These are phyloP conservation scores for Proterorhinus semilunaris DNA, from an alignment of 2,113 vertebrate species.

Conservation along the genomic window DNA sequence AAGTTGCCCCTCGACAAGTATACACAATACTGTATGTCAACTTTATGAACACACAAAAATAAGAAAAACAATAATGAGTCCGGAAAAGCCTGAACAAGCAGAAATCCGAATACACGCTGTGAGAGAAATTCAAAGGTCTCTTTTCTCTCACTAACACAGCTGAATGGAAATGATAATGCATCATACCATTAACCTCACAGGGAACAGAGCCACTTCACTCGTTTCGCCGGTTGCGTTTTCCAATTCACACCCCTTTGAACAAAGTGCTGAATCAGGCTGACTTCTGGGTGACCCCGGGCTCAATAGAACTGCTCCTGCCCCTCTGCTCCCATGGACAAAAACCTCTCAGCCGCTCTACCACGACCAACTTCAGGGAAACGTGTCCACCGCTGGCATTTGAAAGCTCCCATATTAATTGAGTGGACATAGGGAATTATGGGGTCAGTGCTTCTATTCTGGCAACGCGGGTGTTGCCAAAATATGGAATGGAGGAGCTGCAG, in stretches of 20 bases:
- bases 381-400: not conserved
- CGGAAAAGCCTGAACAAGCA: too few relatives aligned
- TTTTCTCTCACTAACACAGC: not conserved
- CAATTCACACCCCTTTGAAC: not conserved
- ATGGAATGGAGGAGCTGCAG: not conserved
- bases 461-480: not conserved
- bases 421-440: not conserved
- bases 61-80: too few relatives aligned
- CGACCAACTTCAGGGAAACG: not conserved
- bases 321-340: not conserved
- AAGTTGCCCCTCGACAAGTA: too few relatives aligned
- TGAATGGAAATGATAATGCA: not conserved
- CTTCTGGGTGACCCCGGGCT: not conserved
- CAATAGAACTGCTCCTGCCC: not conserved
- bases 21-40: too few relatives aligned
- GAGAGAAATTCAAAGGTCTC: too few relatives aligned
- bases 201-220: not conserved
- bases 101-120: too few relatives aligned
- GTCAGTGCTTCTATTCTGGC: not conserved
- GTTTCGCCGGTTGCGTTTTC: not conserved
- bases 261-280: not conserved
- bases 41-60: too few relatives aligned
- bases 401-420: not conserved
- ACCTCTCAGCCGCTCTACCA: not conserved
- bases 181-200: not conserved